Conservation (phyloP, 1,140 invertebrate species). For the Papilio xuthus region DNA sequence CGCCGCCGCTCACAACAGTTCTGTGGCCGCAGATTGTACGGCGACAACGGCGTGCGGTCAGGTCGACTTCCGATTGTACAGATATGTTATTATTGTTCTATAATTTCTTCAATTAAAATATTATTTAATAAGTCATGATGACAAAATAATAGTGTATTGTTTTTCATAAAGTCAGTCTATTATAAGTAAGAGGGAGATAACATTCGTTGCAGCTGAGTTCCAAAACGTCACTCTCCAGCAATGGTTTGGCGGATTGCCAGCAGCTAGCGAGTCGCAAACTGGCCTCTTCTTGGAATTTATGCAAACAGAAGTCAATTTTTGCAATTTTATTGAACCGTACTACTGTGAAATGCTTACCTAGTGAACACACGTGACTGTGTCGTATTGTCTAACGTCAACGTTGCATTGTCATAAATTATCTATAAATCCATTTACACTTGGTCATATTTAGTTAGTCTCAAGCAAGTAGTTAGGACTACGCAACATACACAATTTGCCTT, state of each 20-base stretch:
- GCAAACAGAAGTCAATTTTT: slow-evolving; percentile 12
- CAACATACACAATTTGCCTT: too few species aligned
- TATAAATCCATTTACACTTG: background rate
- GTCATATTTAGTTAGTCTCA: background rate
- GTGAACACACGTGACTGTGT: background rate
- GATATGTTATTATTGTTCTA: too few species aligned
- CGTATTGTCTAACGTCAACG: too few species aligned
- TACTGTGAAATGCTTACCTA: background rate
- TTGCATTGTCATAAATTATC: background rate
- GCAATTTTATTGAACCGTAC: background rate
- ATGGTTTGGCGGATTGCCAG: background rate
- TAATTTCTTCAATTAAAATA: too few species aligned
- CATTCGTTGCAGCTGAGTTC: background rate
- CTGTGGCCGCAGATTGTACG: background rate
- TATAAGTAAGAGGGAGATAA: background rate
- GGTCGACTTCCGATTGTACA: too few species aligned
- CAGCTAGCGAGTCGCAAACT: background rate
- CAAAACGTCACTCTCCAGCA: background rate
- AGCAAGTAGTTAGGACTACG: too few species aligned
- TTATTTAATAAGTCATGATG: too few species aligned
- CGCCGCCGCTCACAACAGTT: background rate
- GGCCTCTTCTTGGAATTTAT: slow-evolving; percentile 1
- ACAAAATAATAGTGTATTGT: background rate
- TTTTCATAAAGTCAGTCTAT: background rate
- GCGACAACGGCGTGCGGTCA: too few species aligned